These are phyloP conservation scores for Nannospalax galili DNA, from an alignment of 2,113 vertebrate genomes.

Conservation along the genomic window DNA sequence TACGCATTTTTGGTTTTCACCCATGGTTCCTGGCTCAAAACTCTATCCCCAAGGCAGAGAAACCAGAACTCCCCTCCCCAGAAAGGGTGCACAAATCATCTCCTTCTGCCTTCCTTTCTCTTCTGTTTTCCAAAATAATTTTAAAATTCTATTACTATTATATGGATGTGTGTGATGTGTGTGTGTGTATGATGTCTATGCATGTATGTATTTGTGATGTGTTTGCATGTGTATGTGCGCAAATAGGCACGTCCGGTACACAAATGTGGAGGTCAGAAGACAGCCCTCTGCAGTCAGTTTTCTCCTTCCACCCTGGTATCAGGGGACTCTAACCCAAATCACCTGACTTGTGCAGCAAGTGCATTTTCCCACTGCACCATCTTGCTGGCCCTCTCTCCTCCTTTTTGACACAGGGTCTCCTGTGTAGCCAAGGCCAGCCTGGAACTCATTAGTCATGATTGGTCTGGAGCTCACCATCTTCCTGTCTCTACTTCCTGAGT, in stretches of 20 bases:
- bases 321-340: no score
- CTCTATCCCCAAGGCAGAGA: neutral
- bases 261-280: neutral
- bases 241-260: neutral
- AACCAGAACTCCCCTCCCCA: neutral
- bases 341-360: neutral
- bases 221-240: neutral
- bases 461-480: neutral
- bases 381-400: neutral
- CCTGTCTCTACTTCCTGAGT: neutral
- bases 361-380: neutral
- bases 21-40: neutral
- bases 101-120: neutral
- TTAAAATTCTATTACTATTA: no score
- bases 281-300: neutral
- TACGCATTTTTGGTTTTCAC: neutral
- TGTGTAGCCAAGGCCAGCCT: no score
- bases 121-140: no score
- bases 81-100: no score
- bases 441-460: neutral
- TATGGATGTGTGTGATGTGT: no score
- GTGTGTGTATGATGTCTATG: neutral
- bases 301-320: neutral
- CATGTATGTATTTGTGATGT: neutral
- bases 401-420: neutral